A percentile compares a stretch with the other conserved stretches of the same genome.
phyloP scores from a whole-genome alignment of 1,140 invertebrate genomes.

The Delia radicum region DNA sequence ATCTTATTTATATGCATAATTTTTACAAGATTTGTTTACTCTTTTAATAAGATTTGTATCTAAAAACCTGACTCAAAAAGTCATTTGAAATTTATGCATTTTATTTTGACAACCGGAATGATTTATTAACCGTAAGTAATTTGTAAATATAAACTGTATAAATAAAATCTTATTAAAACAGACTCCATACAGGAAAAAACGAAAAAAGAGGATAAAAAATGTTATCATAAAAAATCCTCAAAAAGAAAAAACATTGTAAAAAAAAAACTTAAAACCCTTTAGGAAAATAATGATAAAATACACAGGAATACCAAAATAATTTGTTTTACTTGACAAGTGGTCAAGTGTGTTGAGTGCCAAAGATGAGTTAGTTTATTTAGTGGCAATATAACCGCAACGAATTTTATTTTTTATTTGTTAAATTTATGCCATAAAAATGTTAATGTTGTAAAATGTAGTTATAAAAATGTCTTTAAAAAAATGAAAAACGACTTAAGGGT shows the following conservation, averaged over 20 bases:
- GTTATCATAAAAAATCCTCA: not conserved
- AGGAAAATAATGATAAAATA: not conserved
- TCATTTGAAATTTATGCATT: constrained; percentile 34
- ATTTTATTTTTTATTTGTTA: not conserved
- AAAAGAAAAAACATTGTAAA: not conserved
- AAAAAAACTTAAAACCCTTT: not conserved
- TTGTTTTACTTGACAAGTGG: constrained; percentile 4
- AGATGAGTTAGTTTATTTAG: not conserved
- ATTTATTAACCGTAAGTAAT: constrained; percentile 55
- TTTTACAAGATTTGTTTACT: too few species aligned
- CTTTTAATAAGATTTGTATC: too few species aligned
- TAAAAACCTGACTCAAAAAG: too few species aligned
- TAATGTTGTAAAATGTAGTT: not conserved
- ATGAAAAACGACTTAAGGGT: not conserved
- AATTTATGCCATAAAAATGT: not conserved
- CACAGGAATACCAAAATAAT: not conserved
- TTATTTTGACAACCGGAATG: constrained; percentile 54
- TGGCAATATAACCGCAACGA: not conserved
- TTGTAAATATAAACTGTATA: constrained; percentile 35
- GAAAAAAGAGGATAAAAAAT: not conserved
- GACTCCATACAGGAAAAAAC: not conserved
- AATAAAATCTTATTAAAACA: not conserved
- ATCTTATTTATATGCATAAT: too few species aligned
- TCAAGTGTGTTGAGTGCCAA: not conserved
- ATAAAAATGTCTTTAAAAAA: not conserved